Percentiles rank a stretch among this genome's conserved stretches.
Conservation (phyloP, 2,113 vertebrate species). For the Dendrocopos noguchii region DNA sequence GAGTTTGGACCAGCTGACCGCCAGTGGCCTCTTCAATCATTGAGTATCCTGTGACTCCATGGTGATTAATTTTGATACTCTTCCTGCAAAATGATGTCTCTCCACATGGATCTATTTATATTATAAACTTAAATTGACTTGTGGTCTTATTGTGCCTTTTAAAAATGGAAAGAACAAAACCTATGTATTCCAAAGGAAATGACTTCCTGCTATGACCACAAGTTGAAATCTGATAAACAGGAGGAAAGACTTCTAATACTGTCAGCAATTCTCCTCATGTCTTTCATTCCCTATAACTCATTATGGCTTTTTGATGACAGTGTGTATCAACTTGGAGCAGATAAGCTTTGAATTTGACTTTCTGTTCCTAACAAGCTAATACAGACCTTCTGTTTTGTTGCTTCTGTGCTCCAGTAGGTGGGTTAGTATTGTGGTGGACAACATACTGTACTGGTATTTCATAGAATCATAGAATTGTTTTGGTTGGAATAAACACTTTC, state of each 20-base stretch:
- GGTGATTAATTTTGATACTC: background rate
- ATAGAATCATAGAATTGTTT: too few relatives aligned
- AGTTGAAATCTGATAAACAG: background rate
- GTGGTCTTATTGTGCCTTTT: background rate
- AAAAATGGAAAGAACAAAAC: background rate
- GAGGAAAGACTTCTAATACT: background rate
- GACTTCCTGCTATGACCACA: background rate
- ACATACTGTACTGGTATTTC: background rate
- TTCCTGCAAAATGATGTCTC: background rate
- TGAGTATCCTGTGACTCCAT: background rate
- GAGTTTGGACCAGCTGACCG: background rate
- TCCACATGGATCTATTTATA: background rate
- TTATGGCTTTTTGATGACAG: constrained; percentile 13
- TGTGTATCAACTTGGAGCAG: background rate
- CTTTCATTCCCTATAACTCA: background rate
- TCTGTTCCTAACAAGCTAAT: background rate
- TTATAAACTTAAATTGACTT: background rate
- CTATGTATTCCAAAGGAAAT: background rate
- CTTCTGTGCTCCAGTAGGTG: background rate
- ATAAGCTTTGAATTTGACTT: background rate
- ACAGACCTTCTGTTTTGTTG: background rate
- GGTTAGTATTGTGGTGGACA: background rate
- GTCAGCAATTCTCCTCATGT: background rate
- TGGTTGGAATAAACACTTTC: too few relatives aligned
- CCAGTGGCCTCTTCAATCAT: background rate